Evolutionary conservation across 2,113 vertebrate species (phyloP).

Genomic region (Scatophagus argus): DNA sequence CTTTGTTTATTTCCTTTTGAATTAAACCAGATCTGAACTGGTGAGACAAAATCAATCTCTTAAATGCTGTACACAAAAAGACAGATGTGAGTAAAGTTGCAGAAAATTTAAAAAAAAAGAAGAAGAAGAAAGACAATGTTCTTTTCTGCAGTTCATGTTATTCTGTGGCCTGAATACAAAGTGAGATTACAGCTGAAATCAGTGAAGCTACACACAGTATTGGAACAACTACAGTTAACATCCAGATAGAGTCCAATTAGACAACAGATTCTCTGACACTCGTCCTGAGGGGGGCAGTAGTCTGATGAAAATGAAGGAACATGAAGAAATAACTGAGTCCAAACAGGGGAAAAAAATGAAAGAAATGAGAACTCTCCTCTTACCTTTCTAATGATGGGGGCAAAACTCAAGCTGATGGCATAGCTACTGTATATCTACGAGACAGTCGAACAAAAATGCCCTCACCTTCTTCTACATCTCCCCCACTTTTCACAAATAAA

Average conservation of each 20-base stretch:
- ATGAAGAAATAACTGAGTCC: constrained; percentile 24
- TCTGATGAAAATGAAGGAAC: constrained; percentile 58
- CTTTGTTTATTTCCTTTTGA: constrained; percentile 33
- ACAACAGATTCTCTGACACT: constrained; percentile 60
- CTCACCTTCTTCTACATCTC: constrained; percentile 42
- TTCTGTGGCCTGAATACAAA: constrained; percentile 54
- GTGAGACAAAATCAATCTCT: constrained; percentile 39
- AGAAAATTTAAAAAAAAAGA: constrained; percentile 24
- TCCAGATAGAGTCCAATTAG: constrained; percentile 74
- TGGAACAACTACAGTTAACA: constrained; percentile 73
- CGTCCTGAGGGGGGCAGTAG: constrained; percentile 65
- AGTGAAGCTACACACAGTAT: constrained; percentile 75
- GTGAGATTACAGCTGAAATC: constrained; percentile 70
- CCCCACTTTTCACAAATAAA: constrained; percentile 35
- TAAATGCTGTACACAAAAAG: constrained; percentile 59
- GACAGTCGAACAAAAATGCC: constrained; percentile 61
- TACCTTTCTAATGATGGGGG: constrained; percentile 40
- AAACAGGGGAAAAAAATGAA: constrained; percentile 26
- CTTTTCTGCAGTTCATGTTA: constrained; percentile 49
- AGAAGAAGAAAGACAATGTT: constrained; percentile 8
- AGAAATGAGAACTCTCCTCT: constrained; percentile 26
- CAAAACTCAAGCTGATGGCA: constrained; percentile 63
- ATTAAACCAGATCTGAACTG: constrained; percentile 46
- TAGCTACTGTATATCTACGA: constrained; percentile 71
- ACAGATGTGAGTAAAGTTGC: constrained; percentile 43